These are phyloP conservation scores for Ommatoiulus sabulosus DNA, from an alignment of 2,888 invertebrate species.

Conservation along the genomic window DNA sequence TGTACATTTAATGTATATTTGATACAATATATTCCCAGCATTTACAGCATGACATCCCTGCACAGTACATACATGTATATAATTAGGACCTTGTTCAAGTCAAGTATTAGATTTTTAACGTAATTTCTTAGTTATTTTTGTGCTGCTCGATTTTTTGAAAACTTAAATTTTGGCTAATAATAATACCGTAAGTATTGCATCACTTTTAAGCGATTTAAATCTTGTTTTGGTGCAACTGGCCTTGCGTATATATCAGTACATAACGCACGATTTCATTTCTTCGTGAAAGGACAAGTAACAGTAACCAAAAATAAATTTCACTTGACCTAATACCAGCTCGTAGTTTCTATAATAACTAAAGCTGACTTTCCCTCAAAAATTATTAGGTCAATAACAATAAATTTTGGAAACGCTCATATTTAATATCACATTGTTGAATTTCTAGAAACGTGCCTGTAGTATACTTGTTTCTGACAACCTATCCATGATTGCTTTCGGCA, in stretches of 20 bases:
- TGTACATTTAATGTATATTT: no score
- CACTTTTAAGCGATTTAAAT: not conserved
- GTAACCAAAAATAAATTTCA: not conserved
- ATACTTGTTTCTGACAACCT: conserved; percentile 11
- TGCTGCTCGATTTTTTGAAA: no score
- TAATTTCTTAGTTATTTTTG: no score
- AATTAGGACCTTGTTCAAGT: no score
- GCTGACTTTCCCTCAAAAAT: conserved; percentile 5
- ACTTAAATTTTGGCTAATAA: no score
- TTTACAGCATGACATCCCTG: no score
- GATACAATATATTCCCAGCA: no score
- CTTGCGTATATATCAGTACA: not conserved
- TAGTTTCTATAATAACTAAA: not conserved
- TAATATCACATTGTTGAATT: not conserved
- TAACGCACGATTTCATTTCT: not conserved
- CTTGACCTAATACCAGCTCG: not conserved
- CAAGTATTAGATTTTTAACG: no score
- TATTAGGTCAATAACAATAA: conserved; percentile 6
- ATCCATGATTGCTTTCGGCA: not conserved
- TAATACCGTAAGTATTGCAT: no score
- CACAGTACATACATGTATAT: no score
- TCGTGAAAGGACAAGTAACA: not conserved
- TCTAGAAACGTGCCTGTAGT: not conserved
- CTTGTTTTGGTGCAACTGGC: not conserved
- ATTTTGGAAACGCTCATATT: not conserved